Conservation (phyloP, 2,797 vertebrate species). For the Vipera ursinii region DNA sequence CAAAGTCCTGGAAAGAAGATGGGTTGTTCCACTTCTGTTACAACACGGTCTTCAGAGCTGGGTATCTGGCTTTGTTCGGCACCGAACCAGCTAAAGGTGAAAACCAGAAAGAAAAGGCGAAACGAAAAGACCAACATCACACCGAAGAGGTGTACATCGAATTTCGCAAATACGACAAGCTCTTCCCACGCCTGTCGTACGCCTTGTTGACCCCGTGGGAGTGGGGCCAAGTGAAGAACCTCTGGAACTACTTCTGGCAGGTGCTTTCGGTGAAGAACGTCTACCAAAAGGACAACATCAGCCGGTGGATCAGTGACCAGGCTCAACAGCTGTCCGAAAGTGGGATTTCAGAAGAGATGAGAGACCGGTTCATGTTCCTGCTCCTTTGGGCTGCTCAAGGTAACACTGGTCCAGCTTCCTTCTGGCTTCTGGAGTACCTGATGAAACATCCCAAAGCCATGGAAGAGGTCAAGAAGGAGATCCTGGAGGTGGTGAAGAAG, state of each 20-base stretch:
- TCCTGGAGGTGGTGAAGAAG: too few relatives aligned
- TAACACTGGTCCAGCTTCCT: constrained; percentile 83
- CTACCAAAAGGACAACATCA: constrained; percentile 76
- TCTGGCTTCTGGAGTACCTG: too few relatives aligned
- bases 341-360: constrained; percentile 41
- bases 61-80: too few relatives aligned
- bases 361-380: constrained; percentile 77
- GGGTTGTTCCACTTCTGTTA: too few relatives aligned
- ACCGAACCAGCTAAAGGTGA: not conserved
- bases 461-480: too few relatives aligned
- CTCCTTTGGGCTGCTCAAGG: constrained; percentile 91
- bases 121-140: constrained; percentile 69
- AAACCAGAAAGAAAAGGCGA: constrained; percentile 63
- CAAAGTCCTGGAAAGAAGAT: too few relatives aligned
- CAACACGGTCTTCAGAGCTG: too few relatives aligned
- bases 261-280: constrained; percentile 71
- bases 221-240: constrained; percentile 40
- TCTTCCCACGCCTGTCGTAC: constrained; percentile 83
- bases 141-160: constrained; percentile 77
- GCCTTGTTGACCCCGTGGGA: constrained; percentile 74
- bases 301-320: constrained; percentile 79
- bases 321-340: constrained; percentile 66
- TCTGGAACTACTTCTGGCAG: constrained; percentile 78
- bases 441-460: too few relatives aligned
- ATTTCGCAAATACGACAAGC: constrained; percentile 84